These are phyloP conservation scores for Halocynthia aurantium DNA, from an alignment of 23 tunicate genomes.

Conservation along the genomic window DNA sequence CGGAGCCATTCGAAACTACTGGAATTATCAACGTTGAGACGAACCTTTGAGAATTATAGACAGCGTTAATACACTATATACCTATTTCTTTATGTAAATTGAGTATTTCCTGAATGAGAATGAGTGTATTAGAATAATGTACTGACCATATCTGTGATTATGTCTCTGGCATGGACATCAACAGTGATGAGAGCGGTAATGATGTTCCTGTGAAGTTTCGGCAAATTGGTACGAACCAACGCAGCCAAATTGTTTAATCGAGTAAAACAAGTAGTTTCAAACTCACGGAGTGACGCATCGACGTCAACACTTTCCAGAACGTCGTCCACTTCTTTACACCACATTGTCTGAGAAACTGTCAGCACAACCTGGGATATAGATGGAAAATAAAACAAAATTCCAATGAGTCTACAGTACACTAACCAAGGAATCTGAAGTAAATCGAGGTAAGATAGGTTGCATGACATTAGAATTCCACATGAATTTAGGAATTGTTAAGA, in stretches of 20 bases:
- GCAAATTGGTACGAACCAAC: constrained; percentile 77
- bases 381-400: neutral
- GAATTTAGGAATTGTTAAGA: too few species aligned
- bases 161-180: constrained; percentile 98
- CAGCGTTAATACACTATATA: neutral
- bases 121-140: neutral
- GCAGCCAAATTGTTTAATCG: constrained; percentile 95
- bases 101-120: neutral
- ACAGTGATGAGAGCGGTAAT: constrained; percentile 95
- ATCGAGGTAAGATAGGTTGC: neutral
- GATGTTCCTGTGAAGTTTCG: constrained; percentile 87
- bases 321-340: constrained; percentile 89
- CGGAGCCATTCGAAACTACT: constrained; percentile 86
- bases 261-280: constrained; percentile 48
- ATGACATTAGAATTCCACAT: neutral
- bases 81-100: neutral
- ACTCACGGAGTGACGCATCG: constrained; percentile 23
- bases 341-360: constrained; percentile 96
- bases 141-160: constrained; percentile 89
- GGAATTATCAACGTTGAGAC: constrained; percentile 40
- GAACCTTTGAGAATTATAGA: constrained; percentile 35
- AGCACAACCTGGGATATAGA: constrained; percentile 62
- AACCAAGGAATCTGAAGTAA: neutral
- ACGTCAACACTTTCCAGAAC: constrained; percentile 39
- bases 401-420: neutral